These are phyloP conservation scores for Synergus gifuensis DNA, from an alignment of 2,888 invertebrate species.

Conservation along the genomic window DNA sequence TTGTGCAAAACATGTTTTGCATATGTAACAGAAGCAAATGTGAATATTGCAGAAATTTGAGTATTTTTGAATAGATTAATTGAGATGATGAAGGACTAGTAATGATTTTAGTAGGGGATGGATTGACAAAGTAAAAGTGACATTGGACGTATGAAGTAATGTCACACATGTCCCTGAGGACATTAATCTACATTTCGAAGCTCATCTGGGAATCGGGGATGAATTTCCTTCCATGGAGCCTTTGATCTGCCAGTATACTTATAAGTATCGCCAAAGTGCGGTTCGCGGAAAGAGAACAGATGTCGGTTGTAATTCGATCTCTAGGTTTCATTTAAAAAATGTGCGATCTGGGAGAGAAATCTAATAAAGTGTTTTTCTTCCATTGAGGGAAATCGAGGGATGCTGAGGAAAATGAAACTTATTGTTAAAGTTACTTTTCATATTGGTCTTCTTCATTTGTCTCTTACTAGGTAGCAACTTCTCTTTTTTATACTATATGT, in stretches of 20 bases:
- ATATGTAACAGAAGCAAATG: too few species aligned
- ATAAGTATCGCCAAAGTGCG: slow-evolving; percentile 13
- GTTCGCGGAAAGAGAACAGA: slow-evolving; percentile 13
- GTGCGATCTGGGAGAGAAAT: slow-evolving; percentile 12
- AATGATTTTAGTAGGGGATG: neutral
- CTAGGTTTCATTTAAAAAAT: slow-evolving; percentile 16
- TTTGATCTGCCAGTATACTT: slow-evolving; percentile 20
- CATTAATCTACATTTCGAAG: slow-evolving; percentile 33
- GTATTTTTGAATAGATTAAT: neutral
- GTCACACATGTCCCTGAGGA: slow-evolving; percentile 32
- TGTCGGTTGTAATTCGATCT: slow-evolving; percentile 27
- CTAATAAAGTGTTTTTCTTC: slow-evolving; percentile 21
- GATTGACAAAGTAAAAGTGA: slow-evolving; percentile 25
- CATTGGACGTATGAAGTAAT: slow-evolving; percentile 30
- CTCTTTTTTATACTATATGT: too few species aligned
- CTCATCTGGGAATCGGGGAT: slow-evolving; percentile 33
- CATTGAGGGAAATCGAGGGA: neutral
- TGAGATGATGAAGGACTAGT: neutral
- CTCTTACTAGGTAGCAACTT: too few species aligned
- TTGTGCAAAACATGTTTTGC: too few species aligned
- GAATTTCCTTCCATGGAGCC: slow-evolving; percentile 33
- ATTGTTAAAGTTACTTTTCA: neutral
- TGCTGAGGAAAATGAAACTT: neutral
- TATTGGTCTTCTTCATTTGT: neutral
- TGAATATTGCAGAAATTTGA: too few species aligned